Percentiles rank a stretch among this genome's conserved stretches.
These are phyloP conservation scores for Phengaris alcon DNA, from an alignment of 2,888 invertebrate species.

Conservation along the genomic window DNA sequence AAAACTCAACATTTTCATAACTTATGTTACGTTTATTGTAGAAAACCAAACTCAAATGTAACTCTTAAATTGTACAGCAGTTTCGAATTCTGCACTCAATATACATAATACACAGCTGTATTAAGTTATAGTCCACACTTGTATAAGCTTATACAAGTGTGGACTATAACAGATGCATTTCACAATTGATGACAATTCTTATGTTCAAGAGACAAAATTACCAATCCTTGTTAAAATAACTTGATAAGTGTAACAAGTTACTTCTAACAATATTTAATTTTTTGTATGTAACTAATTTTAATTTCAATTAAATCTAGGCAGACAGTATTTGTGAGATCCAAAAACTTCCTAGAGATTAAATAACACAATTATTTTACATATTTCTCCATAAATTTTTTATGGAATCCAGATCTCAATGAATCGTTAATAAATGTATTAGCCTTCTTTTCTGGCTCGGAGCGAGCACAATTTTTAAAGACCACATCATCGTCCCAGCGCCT, in stretches of 20 bases:
- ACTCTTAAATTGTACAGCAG: background rate
- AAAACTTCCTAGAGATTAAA: background rate
- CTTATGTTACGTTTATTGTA: background rate
- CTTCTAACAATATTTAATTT: too few relatives aligned
- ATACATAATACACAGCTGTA: too few relatives aligned
- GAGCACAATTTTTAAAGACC: constrained; percentile 99
- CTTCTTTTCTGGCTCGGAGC: constrained; percentile 95
- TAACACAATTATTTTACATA: constrained; percentile 90
- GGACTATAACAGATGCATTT: too few relatives aligned
- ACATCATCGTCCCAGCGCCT: constrained; percentile 99
- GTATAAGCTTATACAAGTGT: too few relatives aligned
- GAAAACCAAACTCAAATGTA: background rate
- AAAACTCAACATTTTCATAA: background rate
- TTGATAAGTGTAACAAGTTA: too few relatives aligned
- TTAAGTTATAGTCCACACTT: too few relatives aligned
- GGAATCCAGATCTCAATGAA: constrained; percentile 98
- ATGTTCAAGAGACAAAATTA: background rate
- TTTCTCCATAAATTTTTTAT: constrained; percentile 99
- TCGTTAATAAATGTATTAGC: constrained; percentile 96
- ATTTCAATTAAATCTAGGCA: background rate
- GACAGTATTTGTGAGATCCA: background rate
- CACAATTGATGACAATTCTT: background rate
- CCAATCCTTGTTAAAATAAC: background rate
- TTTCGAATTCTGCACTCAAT: background rate
- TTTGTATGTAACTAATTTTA: too few relatives aligned